Evolutionary conservation across 2,797 vertebrate species (phyloP).

Genomic region (Chelidonichthys spinosus): DNA sequence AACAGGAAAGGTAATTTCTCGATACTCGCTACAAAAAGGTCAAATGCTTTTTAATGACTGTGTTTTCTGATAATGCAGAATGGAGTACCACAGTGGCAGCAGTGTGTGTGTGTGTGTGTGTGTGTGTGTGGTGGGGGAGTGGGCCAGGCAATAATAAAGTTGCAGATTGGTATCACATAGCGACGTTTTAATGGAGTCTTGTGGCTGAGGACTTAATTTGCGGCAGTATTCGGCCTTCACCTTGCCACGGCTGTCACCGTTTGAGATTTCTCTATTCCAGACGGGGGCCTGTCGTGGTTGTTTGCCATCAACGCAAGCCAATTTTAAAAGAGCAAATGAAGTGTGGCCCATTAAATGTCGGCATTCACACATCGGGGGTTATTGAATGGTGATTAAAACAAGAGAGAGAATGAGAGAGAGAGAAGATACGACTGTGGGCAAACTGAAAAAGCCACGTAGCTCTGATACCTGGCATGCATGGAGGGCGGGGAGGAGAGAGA

Average conservation of each 20-base stretch:
- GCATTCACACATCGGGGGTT: constrained; percentile 67
- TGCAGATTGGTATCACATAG: constrained; percentile 85
- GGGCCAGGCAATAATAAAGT: constrained; percentile 83
- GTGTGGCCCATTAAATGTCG: constrained; percentile 78
- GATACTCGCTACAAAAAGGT: constrained; percentile 85
- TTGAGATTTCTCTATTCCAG: constrained; percentile 81
- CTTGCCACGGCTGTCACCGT: constrained; percentile 71
- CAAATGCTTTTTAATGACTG: constrained; percentile 89
- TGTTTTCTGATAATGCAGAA: constrained; percentile 86
- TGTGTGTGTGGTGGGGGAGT: constrained; percentile 2
- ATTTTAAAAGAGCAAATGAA: constrained; percentile 85
- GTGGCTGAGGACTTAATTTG: constrained; percentile 85
- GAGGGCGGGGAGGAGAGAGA: constrained; percentile 33
- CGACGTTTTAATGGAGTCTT: constrained; percentile 81
- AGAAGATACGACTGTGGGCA: constrained; percentile 68
- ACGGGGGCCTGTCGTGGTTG: constrained; percentile 59
- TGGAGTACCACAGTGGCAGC: constrained; percentile 59
- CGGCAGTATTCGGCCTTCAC: constrained; percentile 52
- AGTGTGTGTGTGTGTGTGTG: constrained; percentile 14
- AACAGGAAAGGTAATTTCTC: constrained; percentile 83
- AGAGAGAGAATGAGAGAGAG: constrained; percentile 22
- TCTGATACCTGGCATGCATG: constrained; percentile 47
- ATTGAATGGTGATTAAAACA: constrained; percentile 81
- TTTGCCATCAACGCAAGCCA: constrained; percentile 77
- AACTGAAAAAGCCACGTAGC: constrained; percentile 50